phyloP scores from a whole-genome alignment of 1,140 invertebrate species.

The Stegodyphus mimosarum region DNA sequence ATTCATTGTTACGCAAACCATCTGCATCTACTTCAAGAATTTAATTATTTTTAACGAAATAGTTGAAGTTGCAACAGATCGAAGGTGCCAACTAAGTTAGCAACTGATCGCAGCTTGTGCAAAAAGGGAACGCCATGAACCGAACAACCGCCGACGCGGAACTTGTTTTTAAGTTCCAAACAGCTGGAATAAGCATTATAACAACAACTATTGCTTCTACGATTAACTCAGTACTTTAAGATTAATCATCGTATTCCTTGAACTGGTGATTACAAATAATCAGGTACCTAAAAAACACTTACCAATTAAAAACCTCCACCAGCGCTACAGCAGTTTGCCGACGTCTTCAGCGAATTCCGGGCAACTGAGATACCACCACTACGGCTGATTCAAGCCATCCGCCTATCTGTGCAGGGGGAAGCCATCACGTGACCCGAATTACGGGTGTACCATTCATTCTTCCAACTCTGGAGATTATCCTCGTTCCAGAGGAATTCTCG shows the following conservation, averaged over 20 bases:
- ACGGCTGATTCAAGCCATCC: slow-evolving; percentile 23
- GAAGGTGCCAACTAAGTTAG: too few species aligned
- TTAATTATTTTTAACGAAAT: too few species aligned
- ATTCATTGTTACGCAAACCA: too few species aligned
- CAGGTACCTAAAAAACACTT: neutral
- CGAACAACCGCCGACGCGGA: too few species aligned
- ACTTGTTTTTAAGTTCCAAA: neutral
- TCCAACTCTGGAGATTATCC: neutral
- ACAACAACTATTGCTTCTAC: neutral
- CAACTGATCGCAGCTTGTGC: too few species aligned
- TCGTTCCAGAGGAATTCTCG: neutral
- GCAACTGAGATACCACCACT: slow-evolving; percentile 34
- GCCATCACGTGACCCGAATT: slow-evolving; percentile 45
- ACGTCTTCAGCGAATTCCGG: slow-evolving; percentile 39
- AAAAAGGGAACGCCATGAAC: too few species aligned
- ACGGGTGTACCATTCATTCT: neutral
- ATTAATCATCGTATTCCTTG: neutral
- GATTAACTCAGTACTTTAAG: neutral
- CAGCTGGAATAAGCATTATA: neutral
- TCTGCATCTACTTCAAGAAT: too few species aligned
- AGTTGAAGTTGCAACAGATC: too few species aligned
- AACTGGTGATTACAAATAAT: neutral
- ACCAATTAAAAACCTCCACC: neutral
- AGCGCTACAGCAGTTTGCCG: neutral
- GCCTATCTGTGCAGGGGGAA: slow-evolving; percentile 38